Evolutionary conservation across 1,140 invertebrate species (phyloP), one percentile per base, ranked within the genome.

Genomic region (Pseudomyrmex concolor): DNA sequence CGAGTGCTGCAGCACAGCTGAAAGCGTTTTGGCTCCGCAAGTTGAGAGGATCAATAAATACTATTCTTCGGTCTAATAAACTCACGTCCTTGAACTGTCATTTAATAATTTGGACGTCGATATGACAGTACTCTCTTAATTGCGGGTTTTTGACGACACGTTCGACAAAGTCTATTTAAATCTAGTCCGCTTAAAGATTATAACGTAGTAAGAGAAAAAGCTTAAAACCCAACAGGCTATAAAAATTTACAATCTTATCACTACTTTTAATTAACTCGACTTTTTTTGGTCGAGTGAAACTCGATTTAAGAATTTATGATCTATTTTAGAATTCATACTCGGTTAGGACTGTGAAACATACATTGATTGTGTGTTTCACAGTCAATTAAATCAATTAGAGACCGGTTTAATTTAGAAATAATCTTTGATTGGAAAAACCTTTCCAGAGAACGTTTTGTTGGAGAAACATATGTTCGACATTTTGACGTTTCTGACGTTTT

Each of bases 1-100:
- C 10, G 13, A 78, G 51, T 34, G 34, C 5, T 34, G 34, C 43
- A 3, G n/a, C n/a, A 77, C 76, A 71, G 66, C 54, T 50, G 76
- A 48, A 2, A 60, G 43, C 48, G 68, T 71, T 80, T 80, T 59
- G 51, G 54, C 43, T 71, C 15, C 66, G 48, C 45, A 34, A 34
- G 63, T 68, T 10, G 64, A 13, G 5, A 57, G 50, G n/a, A 71
- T 80, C 76, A 57, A 80, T 80, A 80, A 80, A 71, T 59, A 50
- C 54, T 43, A 22, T 68, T 57, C 12, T 51, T 19, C 54, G 25
- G 19, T 17, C 66, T 80, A 80, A 80, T 80, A 80, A 80, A 80
- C 50, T 80, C 66, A 50, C 34, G 76, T 70, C 76, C 64, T 71
- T 80, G 76, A 54, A 60, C 54, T 50, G 66, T 71, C 54, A 45